A percentile compares a stretch with the other conserved stretches of the same genome.
These are phyloP conservation scores for Phylloscopus trochiloides DNA, from an alignment of 2,113 vertebrate species.

Conservation along the genomic window DNA sequence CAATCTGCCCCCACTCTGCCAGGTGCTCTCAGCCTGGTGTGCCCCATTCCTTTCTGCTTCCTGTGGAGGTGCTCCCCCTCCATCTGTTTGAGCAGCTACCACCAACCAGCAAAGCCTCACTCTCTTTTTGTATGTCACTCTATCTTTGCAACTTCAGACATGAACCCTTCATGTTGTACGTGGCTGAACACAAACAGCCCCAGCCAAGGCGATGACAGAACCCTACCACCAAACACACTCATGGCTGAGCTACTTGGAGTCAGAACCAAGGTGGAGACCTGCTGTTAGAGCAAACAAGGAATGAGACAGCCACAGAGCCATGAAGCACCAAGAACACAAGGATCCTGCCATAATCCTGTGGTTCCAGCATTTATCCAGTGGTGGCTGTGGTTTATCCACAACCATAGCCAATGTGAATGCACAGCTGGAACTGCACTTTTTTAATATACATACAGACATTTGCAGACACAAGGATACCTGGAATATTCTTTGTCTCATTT, in stretches of 20 bases:
- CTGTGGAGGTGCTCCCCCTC: neutral
- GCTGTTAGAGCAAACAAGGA: neutral
- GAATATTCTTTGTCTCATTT: slow-evolving; percentile 16
- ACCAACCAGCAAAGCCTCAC: neutral
- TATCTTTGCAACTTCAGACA: neutral
- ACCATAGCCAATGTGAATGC: neutral
- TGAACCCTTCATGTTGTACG: neutral
- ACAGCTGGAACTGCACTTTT: neutral
- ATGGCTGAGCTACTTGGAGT: accelerated
- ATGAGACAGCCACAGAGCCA: neutral
- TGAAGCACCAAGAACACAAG: neutral
- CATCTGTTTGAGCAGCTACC: neutral
- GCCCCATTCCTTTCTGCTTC: neutral
- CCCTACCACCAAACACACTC: too few species aligned
- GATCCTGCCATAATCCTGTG: neutral
- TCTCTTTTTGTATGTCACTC: neutral
- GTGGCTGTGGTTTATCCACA: neutral
- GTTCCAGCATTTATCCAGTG: neutral
- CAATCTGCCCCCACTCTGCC: neutral
- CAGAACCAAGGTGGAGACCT: neutral
- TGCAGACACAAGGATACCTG: neutral
- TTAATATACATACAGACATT: neutral
- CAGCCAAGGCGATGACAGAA: neutral
- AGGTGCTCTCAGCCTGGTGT: neutral
- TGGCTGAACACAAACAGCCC: neutral